Conservation (phyloP, 2,797 vertebrate species). For the Lerista edwardsae region DNA sequence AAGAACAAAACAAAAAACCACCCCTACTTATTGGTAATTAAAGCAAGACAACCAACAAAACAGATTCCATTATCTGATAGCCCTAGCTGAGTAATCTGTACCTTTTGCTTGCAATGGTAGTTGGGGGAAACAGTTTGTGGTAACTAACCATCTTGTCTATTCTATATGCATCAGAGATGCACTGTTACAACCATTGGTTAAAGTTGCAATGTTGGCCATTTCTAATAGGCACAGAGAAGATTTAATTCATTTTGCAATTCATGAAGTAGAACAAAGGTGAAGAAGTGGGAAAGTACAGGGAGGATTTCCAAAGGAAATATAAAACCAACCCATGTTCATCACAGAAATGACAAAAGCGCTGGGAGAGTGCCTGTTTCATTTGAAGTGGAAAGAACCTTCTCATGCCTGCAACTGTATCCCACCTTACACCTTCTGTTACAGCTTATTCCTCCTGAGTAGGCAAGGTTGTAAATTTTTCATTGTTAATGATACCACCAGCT, state of each 20-base stretch:
- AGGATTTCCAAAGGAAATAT: constrained; percentile 27
- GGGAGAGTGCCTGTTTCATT: fast-evolving
- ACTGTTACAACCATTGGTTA: background rate
- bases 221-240: background rate
- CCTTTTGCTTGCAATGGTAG: too few species aligned
- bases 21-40: background rate
- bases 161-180: background rate
- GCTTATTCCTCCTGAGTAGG: background rate
- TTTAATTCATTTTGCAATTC: background rate
- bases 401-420: constrained; percentile 17
- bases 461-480: constrained; percentile 37
- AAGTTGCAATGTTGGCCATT: too few species aligned
- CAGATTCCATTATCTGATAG: background rate
- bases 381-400: constrained; percentile 7
- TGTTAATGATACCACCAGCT: background rate
- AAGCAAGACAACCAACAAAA: background rate
- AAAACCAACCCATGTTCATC: background rate
- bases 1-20: too few species aligned
- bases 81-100: background rate
- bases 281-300: constrained; percentile 33
- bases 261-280: background rate
- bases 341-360: fast-evolving
- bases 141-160: background rate
- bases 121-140: background rate
- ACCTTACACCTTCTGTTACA: constrained; percentile 19